Evolutionary conservation across 2,797 vertebrate species (phyloP), one percentile per base, ranked within the genome.

Genomic region (Myotis planiceps): DNA sequence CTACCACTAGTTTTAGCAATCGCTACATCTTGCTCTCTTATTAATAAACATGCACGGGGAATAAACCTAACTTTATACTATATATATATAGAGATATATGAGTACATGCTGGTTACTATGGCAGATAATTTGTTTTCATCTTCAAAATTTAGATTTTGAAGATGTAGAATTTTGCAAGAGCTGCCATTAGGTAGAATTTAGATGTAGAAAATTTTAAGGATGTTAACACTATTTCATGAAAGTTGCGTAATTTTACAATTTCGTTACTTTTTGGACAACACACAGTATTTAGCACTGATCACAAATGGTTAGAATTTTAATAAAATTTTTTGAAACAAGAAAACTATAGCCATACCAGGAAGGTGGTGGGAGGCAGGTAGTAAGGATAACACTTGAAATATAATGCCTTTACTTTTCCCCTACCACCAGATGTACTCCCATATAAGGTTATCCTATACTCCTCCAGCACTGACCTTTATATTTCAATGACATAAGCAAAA

Each of bases 401-500:
- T 0, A 66, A 13, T 72, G n/a, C 23, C 21, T 34, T 76, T 51
- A 82, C 5, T 34, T 72, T 72, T 94, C 21, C 80, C 34, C 37
- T 71, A 5, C 9, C 9, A 51, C 29, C 9, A 0, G n/a, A 72
- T 13, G n/a, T 88, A 79, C 88, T 37, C 21, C 25, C 82, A 72
- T 87, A 9, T 51, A 80, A 79, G 5, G 32, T 27, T 37, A 27
- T 86, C 23, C 39, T 4, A 34, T 45, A 32, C 15, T 66, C 32
- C 18, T 12, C 66, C 74, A 88, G 4, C 42, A 63, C 5, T 79
- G 60, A 91, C 55, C 55, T 66, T 15, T 19, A 53, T 69, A n/a
- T 58, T 88, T 90, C 83, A 84, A n/a, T 60, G n/a, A 80, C 53
- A 91, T 68, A 71, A 74, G 63, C 53, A 90, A 79, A 82, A 66